Conservation (phyloP, 2,113 vertebrate genomes). For the Alethe castanea region DNA sequence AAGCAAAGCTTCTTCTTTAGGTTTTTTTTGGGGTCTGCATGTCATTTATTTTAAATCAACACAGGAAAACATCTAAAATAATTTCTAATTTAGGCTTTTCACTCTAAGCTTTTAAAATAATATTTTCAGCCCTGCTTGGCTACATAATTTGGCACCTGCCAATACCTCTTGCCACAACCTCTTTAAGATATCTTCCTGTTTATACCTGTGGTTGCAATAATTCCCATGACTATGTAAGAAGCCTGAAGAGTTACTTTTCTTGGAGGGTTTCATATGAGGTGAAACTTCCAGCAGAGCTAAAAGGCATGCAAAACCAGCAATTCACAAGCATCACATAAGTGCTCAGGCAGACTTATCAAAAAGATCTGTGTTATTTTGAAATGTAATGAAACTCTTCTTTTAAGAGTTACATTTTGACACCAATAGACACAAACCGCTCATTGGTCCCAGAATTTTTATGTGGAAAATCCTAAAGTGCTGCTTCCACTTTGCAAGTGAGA, state of each 20-base stretch:
- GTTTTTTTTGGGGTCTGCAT: not conserved
- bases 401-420: not conserved
- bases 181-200: not conserved
- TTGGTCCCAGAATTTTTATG: not conserved
- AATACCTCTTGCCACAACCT: not conserved
- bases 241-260: not conserved
- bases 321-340: not conserved
- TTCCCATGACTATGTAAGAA: not conserved
- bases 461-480: not conserved
- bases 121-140: not conserved
- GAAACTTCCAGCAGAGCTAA: not conserved
- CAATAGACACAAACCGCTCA: not conserved
- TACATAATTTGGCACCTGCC: not conserved
- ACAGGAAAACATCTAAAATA: not conserved
- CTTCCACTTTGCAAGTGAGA: not conserved
- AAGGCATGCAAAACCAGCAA: not conserved
- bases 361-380: not conserved
- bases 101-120: not conserved
- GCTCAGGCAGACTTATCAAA: not conserved
- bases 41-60: not conserved
- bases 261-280: not conserved
- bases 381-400: not conserved
- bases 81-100: not conserved
- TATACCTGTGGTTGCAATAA: not conserved
- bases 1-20: not conserved